A percentile compares a stretch with the other conserved stretches of the same genome.
Evolutionary conservation across 2,888 invertebrate species (phyloP).

Genomic region (Hydriomena furcata): DNA sequence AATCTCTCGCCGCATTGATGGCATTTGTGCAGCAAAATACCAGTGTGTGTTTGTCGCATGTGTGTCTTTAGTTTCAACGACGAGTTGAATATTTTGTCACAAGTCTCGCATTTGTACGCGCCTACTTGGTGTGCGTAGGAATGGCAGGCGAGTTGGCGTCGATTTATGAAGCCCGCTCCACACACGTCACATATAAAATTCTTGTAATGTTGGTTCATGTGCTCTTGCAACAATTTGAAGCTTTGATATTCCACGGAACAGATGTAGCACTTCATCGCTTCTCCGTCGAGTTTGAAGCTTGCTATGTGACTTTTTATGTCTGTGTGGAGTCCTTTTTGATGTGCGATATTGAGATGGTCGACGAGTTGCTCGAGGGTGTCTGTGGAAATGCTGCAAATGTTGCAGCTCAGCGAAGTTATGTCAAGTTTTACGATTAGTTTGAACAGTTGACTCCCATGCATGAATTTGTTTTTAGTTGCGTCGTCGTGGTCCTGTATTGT

Average conservation of each 20-base stretch:
- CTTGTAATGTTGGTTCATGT: constrained; percentile 56
- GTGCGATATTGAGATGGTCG: constrained; percentile 44
- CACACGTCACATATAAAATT: constrained; percentile 55
- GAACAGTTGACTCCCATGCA: constrained; percentile 18
- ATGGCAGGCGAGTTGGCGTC: constrained; percentile 44
- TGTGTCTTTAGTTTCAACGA: constrained; percentile 13
- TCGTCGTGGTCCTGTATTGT: constrained; percentile 39
- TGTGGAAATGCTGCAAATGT: constrained; percentile 44
- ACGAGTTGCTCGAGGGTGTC: constrained; percentile 41
- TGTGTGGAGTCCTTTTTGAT: constrained; percentile 43
- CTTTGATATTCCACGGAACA: constrained; percentile 46
- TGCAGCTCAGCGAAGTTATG: constrained; percentile 56
- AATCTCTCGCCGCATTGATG: constrained; percentile 56
- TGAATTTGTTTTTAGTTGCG: constrained; percentile 21
- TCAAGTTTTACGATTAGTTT: constrained; percentile 55
- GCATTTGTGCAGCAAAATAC: constrained; percentile 44
- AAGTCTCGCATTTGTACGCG: constrained; percentile 31
- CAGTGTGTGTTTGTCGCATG: constrained; percentile 14
- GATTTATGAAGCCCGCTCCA: constrained; percentile 34
- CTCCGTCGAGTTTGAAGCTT: constrained; percentile 52
- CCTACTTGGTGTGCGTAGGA: constrained; percentile 51
- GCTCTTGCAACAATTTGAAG: constrained; percentile 51
- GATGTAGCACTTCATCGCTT: constrained; percentile 44
- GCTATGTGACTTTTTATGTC: constrained; percentile 47
- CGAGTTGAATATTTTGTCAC: constrained; percentile 19